phyloP scores from a whole-genome alignment of 2,797 vertebrate genomes.

The Smutsia temminckii region DNA sequence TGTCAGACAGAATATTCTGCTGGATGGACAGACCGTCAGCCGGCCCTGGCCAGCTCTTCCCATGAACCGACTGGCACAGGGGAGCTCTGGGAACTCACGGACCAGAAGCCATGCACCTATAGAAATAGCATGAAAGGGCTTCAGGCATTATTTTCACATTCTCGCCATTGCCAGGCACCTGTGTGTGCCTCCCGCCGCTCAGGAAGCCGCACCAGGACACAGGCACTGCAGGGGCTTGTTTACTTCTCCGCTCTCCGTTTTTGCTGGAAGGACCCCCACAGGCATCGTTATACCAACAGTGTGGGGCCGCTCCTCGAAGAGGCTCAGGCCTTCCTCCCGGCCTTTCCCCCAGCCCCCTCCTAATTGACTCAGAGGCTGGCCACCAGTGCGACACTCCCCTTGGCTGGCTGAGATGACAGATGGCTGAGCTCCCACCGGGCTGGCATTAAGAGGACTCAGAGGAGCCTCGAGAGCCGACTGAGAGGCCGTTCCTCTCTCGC shows the following conservation, averaged over 20 bases:
- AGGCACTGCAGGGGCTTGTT: constrained; percentile 68
- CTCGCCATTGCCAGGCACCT: not conserved
- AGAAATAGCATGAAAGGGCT: not conserved
- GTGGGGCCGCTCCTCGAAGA: constrained; percentile 47
- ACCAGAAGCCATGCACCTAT: not conserved
- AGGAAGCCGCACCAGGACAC: constrained; percentile 51
- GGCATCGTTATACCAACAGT: constrained; percentile 60
- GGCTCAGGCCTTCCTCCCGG: constrained; percentile 58
- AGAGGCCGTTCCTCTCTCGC: constrained; percentile 41
- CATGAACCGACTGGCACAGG: not conserved
- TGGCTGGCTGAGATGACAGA: constrained; percentile 75
- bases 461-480: constrained; percentile 27
- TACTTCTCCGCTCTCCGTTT: constrained; percentile 77
- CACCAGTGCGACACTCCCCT: constrained; percentile 65
- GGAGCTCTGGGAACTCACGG: constrained; percentile 24
- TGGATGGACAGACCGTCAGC: not conserved
- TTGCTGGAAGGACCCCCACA: constrained; percentile 56
- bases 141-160: not conserved
- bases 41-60: not conserved
- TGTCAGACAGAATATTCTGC: not conserved
- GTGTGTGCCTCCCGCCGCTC: not conserved
- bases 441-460: constrained; percentile 68
- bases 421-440: constrained; percentile 54
- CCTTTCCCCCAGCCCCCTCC: constrained; percentile 46
- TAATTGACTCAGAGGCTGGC: constrained; percentile 58